These are phyloP conservation scores for Balearica regulorum DNA, from an alignment of 2,797 vertebrate genomes.

Conservation along the genomic window DNA sequence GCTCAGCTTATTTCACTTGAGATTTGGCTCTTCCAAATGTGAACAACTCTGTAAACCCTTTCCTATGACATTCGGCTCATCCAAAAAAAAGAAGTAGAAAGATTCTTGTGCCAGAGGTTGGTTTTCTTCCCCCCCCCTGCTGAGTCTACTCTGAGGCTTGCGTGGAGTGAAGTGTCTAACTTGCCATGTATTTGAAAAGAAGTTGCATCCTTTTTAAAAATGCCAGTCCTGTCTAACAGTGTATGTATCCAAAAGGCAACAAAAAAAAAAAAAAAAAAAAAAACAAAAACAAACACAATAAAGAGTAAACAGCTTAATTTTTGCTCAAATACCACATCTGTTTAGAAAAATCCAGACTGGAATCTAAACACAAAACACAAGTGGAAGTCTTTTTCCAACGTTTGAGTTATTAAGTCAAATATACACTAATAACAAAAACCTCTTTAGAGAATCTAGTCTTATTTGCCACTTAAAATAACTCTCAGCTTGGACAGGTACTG, in stretches of 20 bases:
- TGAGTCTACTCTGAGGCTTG: neutral
- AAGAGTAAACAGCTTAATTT: neutral
- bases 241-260: neutral
- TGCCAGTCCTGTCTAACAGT: neutral
- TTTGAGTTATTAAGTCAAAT: neutral
- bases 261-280: neutral
- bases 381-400: neutral
- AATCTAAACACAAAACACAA: neutral
- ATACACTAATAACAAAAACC: neutral
- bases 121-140: too few relatives aligned
- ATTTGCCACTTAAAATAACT: neutral
- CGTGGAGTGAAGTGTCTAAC: neutral
- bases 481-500: neutral
- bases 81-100: neutral
- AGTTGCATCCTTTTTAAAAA: neutral
- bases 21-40: neutral
- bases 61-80: neutral
- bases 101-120: neutral
- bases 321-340: neutral
- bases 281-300: neutral
- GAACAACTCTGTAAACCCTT: neutral
- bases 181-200: neutral
- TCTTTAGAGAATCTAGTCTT: neutral
- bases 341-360: neutral
- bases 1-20: neutral